Evolutionary conservation across 2,113 vertebrate genomes (phyloP).

Genomic region (Anguilla rostrata): DNA sequence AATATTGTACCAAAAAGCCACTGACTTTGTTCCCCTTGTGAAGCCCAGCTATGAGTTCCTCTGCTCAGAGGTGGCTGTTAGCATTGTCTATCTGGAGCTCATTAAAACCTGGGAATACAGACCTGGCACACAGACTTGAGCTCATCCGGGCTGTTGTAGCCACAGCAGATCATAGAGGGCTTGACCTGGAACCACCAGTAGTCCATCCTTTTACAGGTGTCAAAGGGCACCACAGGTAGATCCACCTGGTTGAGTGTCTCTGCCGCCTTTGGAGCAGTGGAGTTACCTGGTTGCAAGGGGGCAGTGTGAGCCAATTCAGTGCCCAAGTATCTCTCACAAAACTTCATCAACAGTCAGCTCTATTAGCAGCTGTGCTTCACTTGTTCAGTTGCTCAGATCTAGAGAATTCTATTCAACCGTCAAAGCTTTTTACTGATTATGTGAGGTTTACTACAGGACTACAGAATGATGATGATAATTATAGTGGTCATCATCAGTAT

Average conservation of each 20-base stretch:
- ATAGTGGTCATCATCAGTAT: too few species aligned
- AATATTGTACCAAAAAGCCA: not conserved
- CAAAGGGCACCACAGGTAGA: slow-evolving; percentile 66
- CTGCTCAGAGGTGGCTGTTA: not conserved
- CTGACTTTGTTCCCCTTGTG: too few species aligned
- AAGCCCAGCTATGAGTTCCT: too few species aligned
- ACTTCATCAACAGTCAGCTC: not conserved
- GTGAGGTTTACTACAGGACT: not conserved
- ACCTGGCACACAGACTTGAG: slow-evolving; percentile 74
- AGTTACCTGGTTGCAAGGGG: slow-evolving; percentile 55
- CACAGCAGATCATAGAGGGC: slow-evolving; percentile 74
- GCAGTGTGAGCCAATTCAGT: not conserved
- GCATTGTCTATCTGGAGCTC: not conserved
- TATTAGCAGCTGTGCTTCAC: not conserved
- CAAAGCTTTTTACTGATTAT: not conserved
- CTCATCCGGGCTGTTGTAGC: slow-evolving; percentile 69
- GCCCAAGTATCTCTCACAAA: not conserved
- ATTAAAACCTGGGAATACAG: not conserved
- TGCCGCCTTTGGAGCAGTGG: slow-evolving; percentile 58
- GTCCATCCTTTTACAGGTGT: slow-evolving; percentile 70
- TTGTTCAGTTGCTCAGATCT: not conserved
- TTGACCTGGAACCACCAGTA: slow-evolving; percentile 80
- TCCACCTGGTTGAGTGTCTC: slow-evolving; percentile 71
- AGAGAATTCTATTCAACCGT: not conserved
- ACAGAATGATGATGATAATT: too few species aligned